Conservation (phyloP, 1,140 invertebrate genomes). For the Hypothenemus hampei region DNA sequence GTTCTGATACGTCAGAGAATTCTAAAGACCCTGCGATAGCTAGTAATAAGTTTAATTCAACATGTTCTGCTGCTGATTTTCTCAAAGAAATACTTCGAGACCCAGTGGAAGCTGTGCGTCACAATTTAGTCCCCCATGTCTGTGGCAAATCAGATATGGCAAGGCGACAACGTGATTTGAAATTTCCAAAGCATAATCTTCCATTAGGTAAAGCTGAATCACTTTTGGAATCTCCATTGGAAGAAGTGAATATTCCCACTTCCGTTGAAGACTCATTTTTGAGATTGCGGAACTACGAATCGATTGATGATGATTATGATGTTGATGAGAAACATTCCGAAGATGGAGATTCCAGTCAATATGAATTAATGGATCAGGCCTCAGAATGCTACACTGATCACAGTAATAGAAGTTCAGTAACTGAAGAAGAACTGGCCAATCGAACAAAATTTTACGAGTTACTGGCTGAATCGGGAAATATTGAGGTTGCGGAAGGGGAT, state of each 20-base stretch:
- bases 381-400: slow-evolving; percentile 62
- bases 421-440: slow-evolving; percentile 53
- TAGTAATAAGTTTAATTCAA: neutral
- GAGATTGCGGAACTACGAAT: slow-evolving; percentile 47
- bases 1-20: neutral
- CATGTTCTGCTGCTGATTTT: slow-evolving; percentile 39
- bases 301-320: slow-evolving; percentile 47
- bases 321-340: too few relatives aligned
- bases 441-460: slow-evolving; percentile 65
- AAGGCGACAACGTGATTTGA: slow-evolving; percentile 38
- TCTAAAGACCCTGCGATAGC: too few relatives aligned
- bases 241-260: slow-evolving; percentile 46
- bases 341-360: slow-evolving; percentile 49
- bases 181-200: slow-evolving; percentile 26
- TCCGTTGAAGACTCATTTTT: slow-evolving; percentile 60
- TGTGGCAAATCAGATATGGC: slow-evolving; percentile 54
- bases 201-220: slow-evolving; percentile 33
- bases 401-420: slow-evolving; percentile 49
- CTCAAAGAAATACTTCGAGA: slow-evolving; percentile 56
- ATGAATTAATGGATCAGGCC: slow-evolving; percentile 49
- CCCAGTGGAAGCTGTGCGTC: slow-evolving; percentile 64
- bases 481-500: slow-evolving; percentile 56
- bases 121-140: slow-evolving; percentile 66
- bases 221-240: slow-evolving; percentile 39
- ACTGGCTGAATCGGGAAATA: slow-evolving; percentile 58